A percentile compares a stretch with the other conserved stretches of the same genome.
phyloP scores from a whole-genome alignment of 2,888 invertebrate genomes.

The Lepidochrysops patricia region DNA sequence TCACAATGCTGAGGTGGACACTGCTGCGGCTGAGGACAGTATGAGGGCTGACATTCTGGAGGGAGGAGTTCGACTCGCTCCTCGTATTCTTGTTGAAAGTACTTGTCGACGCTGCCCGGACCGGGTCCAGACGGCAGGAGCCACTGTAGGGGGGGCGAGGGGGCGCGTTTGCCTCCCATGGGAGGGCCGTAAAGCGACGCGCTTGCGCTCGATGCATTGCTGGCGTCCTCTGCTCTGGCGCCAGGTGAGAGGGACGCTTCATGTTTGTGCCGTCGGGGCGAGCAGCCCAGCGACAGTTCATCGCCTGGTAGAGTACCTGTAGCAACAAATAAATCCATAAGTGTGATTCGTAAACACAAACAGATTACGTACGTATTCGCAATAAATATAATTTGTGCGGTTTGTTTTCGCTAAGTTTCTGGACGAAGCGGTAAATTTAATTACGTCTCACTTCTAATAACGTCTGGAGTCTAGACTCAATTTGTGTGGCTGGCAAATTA shows the following conservation, averaged over 20 bases:
- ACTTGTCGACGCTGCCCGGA: slow-evolving; percentile 76
- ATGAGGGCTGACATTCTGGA: slow-evolving; percentile 67
- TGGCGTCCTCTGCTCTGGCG: slow-evolving; percentile 82
- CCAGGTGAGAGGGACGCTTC: slow-evolving; percentile 79
- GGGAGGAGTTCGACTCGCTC: slow-evolving; percentile 75
- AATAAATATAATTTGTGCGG: not conserved
- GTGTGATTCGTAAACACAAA: not conserved
- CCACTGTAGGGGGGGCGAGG: slow-evolving; percentile 79
- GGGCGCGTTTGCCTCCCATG: slow-evolving; percentile 60
- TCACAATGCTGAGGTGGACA: slow-evolving; percentile 66
- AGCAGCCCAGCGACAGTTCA: slow-evolving; percentile 81
- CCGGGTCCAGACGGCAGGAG: slow-evolving; percentile 81
- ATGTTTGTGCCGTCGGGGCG: slow-evolving; percentile 74
- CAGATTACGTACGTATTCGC: not conserved
- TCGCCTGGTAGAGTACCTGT: slow-evolving; percentile 87
- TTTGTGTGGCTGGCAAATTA: not conserved
- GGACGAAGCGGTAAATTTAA: not conserved
- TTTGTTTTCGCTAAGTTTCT: slow-evolving; percentile 2
- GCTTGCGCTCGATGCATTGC: slow-evolving; percentile 78
- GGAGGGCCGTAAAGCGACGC: slow-evolving; percentile 76
- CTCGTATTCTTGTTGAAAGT: slow-evolving; percentile 80
- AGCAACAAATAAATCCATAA: slow-evolving; percentile 40
- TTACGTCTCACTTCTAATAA: not conserved
- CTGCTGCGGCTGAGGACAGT: slow-evolving; percentile 62
- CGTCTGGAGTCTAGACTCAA: slow-evolving; percentile 11